phyloP scores from a whole-genome alignment of 1,140 invertebrate species.

The Latrodectus geometricus region DNA sequence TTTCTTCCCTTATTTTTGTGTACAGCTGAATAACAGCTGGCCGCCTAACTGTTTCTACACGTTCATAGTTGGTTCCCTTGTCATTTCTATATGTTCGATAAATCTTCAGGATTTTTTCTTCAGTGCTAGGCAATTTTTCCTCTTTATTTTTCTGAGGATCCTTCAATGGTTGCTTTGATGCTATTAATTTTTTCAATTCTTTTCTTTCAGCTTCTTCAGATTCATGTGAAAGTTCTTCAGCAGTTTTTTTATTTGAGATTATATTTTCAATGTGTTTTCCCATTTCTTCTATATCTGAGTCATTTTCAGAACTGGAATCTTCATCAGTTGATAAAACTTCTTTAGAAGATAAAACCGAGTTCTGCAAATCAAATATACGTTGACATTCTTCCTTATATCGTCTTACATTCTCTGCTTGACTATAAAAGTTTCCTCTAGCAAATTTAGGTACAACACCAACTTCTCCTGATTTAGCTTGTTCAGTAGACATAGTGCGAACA shows the following conservation, averaged over 20 bases:
- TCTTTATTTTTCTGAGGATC: conserved; percentile 48
- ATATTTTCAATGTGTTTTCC: conserved; percentile 98
- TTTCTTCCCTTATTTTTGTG: conserved; percentile 92
- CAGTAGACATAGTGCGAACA: conserved; percentile 95
- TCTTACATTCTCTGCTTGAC: conserved; percentile 98
- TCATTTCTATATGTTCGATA: conserved; percentile 82
- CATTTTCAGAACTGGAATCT: conserved; percentile 80
- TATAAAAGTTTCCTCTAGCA: conserved; percentile 96
- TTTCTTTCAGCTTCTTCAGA: conserved; percentile 95
- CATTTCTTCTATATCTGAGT: conserved; percentile 97
- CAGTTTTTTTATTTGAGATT: conserved; percentile 96
- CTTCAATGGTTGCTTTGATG: conserved; percentile 72
- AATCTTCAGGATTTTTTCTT: conserved; percentile 47
- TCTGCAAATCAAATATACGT: conserved; percentile 97
- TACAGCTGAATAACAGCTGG: conserved; percentile 96
- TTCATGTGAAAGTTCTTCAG: conserved; percentile 87
- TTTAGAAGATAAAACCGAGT: conserved; percentile 88
- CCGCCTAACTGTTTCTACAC: conserved; percentile 92
- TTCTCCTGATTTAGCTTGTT: conserved; percentile 98
- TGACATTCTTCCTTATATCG: conserved; percentile 99
- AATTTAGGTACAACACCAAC: conserved; percentile 95
- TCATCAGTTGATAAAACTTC: conserved; percentile 97
- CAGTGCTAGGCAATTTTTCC: conserved; percentile 65
- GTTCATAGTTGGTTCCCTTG: conserved; percentile 90
- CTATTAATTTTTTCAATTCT: conserved; percentile 93